phyloP scores from a whole-genome alignment of 2,113 vertebrate species.

The Notothenia coriiceps region DNA sequence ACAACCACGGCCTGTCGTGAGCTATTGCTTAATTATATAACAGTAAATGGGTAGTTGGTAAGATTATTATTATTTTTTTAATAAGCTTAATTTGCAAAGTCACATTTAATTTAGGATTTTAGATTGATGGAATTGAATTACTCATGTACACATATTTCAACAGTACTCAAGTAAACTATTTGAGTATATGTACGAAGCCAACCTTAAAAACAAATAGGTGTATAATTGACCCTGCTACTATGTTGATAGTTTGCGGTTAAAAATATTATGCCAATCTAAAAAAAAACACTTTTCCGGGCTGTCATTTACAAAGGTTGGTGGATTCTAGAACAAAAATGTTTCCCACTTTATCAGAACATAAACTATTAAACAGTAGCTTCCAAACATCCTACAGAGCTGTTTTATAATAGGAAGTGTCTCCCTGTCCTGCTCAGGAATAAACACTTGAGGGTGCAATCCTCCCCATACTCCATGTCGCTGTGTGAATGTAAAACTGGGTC shows the following conservation, averaged over 20 bases:
- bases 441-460: constrained; percentile 27
- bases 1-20: no score
- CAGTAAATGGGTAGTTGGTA: background rate
- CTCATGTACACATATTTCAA: background rate
- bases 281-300: no score
- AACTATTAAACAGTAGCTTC: background rate
- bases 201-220: background rate
- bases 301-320: background rate
- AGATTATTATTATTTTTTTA: background rate
- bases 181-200: background rate
- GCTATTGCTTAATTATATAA: background rate
- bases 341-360: background rate
- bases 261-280: background rate
- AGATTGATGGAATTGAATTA: background rate
- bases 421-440: constrained; percentile 5
- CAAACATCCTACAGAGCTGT: background rate
- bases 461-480: background rate
- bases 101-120: no score
- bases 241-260: background rate
- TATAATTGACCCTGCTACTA: background rate
- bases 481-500: constrained; percentile 32
- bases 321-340: background rate
- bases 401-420: background rate
- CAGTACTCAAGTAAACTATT: background rate
- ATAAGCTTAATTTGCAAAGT: background rate